phyloP scores from a whole-genome alignment of 2,113 vertebrate species.

The Odobenus rosmarus region DNA sequence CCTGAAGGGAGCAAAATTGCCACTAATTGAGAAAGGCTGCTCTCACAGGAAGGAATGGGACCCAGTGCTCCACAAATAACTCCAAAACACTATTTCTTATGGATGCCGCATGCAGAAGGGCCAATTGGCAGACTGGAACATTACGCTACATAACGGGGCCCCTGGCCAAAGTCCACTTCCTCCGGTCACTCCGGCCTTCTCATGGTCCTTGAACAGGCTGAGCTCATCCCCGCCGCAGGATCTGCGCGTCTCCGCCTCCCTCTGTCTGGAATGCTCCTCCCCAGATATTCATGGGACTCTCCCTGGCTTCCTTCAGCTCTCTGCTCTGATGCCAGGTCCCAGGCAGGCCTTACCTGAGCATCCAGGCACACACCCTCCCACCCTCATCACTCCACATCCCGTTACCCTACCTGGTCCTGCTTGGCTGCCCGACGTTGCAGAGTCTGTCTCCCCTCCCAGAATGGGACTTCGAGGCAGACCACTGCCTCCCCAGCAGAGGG shows the following conservation, averaged over 20 bases:
- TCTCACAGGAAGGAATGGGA: background rate
- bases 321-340: background rate
- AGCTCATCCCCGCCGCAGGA: fast-evolving
- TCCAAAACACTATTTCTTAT: background rate
- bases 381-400: fast-evolving
- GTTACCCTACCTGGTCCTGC: background rate
- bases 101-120: no score
- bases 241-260: no score
- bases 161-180: background rate
- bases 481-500: background rate
- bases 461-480: background rate
- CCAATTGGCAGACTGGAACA: fast-evolving
- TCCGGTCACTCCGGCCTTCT: background rate
- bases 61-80: background rate
- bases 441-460: background rate
- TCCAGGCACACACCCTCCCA: fast-evolving
- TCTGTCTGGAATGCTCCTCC: background rate
- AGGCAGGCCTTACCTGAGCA: background rate
- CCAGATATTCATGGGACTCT: background rate
- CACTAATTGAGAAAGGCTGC: fast-evolving
- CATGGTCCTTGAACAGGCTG: no score
- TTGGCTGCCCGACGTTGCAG: background rate
- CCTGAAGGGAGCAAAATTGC: background rate
- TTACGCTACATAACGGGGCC: fast-evolving
- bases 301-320: background rate